Conservation (phyloP, 2,888 invertebrate genomes). For the Anoplius nigerrimus region DNA sequence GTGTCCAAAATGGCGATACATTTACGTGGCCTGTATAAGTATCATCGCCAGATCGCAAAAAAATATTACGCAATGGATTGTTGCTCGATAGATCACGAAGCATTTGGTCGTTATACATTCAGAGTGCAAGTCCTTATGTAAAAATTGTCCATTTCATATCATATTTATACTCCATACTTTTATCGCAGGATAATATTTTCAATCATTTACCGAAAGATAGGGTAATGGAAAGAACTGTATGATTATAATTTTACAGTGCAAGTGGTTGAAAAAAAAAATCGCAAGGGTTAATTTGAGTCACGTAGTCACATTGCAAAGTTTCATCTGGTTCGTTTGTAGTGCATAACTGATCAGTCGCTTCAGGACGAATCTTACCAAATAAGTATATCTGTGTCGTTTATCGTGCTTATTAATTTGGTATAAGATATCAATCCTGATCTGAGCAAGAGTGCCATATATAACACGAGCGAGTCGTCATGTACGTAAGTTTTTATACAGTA, state of each 20-base stretch:
- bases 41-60: neutral
- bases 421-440: no score
- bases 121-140: constrained; percentile 27
- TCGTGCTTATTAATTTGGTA: no score
- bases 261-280: neutral
- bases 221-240: no score
- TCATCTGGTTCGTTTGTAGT: no score
- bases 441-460: no score
- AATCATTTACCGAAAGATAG: neutral
- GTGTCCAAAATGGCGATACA: constrained; percentile 41
- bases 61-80: neutral
- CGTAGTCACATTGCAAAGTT: neutral
- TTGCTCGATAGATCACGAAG: constrained; percentile 4
- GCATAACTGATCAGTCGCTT: no score
- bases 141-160: constrained; percentile 42
- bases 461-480: no score
- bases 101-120: constrained; percentile 17
- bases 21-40: constrained; percentile 43
- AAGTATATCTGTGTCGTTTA: no score
- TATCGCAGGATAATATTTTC: constrained; percentile 12
- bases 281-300: neutral
- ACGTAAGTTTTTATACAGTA: no score
- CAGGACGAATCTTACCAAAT: no score
- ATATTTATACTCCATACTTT: constrained; percentile 36
- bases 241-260: neutral